These are phyloP conservation scores for Arnoldichthys spilopterus DNA, from an alignment of 2,797 vertebrate species.

Conservation along the genomic window DNA sequence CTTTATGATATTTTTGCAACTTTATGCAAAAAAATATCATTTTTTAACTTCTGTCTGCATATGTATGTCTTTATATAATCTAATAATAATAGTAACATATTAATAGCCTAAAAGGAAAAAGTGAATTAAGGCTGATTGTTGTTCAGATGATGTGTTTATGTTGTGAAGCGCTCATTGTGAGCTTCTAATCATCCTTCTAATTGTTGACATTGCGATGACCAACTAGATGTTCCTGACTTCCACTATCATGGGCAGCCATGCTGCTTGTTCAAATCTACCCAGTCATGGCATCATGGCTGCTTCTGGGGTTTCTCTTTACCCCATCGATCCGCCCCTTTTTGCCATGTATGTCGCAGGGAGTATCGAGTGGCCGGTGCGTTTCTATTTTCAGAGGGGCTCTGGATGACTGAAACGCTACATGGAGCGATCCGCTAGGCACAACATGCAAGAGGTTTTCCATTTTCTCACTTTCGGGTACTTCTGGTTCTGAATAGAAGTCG, in stretches of 20 bases:
- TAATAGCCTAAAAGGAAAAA: too few species aligned
- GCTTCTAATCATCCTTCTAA: background rate
- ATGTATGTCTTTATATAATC: too few species aligned
- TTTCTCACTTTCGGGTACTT: slow-evolving; percentile 51
- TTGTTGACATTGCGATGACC: background rate
- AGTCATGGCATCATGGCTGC: slow-evolving; percentile 77
- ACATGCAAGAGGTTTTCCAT: slow-evolving; percentile 80
- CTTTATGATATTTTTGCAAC: too few species aligned
- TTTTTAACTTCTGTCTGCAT: too few species aligned
- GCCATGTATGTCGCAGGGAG: slow-evolving; percentile 84
- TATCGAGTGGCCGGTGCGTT: slow-evolving; percentile 84
- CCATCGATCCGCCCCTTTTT: slow-evolving; percentile 78
- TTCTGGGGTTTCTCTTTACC: slow-evolving; percentile 54
- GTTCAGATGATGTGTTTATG: too few species aligned
- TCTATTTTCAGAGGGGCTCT: slow-evolving; percentile 91
- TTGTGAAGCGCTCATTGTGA: background rate
- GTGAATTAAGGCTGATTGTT: too few species aligned
- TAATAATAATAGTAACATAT: too few species aligned
- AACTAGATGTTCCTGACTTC: slow-evolving; percentile 1
- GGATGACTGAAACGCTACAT: slow-evolving; percentile 88
- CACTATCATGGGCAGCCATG: slow-evolving; percentile 4
- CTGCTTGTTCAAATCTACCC: slow-evolving; percentile 63
- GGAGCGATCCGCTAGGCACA: slow-evolving; percentile 78
- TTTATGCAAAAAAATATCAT: too few species aligned
- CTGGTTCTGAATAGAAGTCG: background rate